Conservation (phyloP, 2,888 invertebrate species). For the Drosophila niveifrons region DNA sequence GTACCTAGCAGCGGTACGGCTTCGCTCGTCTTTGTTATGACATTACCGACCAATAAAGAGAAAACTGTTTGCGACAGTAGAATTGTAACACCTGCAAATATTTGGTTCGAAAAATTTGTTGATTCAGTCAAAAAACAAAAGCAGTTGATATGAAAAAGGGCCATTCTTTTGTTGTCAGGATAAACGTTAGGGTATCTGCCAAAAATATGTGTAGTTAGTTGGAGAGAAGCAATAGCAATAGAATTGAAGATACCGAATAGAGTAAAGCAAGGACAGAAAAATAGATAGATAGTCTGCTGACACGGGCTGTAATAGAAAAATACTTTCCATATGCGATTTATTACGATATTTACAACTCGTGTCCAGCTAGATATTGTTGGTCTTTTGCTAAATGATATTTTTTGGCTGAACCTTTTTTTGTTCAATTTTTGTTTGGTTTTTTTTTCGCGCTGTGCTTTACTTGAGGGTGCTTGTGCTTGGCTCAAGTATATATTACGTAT, state of each 20-base stretch:
- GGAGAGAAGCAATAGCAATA: constrained; percentile 1
- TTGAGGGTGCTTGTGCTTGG: constrained; percentile 55
- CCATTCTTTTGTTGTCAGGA: neutral
- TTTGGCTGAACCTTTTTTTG: constrained; percentile 81
- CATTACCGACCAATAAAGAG: constrained; percentile 99
- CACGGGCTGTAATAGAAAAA: constrained; percentile 27
- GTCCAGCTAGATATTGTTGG: constrained; percentile 1
- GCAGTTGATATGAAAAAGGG: constrained; percentile 5
- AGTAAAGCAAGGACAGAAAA: neutral
- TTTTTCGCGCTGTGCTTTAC: constrained; percentile 12
- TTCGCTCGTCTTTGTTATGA: constrained; percentile 99
- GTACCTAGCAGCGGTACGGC: constrained; percentile 99
- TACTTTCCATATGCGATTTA: neutral
- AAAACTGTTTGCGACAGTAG: constrained; percentile 99
- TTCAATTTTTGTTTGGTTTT: neutral
- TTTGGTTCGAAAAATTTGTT: constrained; percentile 86
- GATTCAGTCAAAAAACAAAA: constrained; percentile 5
- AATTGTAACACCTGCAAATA: constrained; percentile 98
- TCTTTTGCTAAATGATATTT: constrained; percentile 75
- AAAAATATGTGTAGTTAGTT: constrained; percentile 9
- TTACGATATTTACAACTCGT: constrained; percentile 27
- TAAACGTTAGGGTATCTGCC: constrained; percentile 15
- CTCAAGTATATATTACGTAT: constrained; percentile 28
- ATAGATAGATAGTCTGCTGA: constrained; percentile 10
- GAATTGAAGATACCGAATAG: constrained; percentile 1